phyloP scores from a whole-genome alignment of 2,113 vertebrate genomes.

The Phodopus roborovskii region DNA sequence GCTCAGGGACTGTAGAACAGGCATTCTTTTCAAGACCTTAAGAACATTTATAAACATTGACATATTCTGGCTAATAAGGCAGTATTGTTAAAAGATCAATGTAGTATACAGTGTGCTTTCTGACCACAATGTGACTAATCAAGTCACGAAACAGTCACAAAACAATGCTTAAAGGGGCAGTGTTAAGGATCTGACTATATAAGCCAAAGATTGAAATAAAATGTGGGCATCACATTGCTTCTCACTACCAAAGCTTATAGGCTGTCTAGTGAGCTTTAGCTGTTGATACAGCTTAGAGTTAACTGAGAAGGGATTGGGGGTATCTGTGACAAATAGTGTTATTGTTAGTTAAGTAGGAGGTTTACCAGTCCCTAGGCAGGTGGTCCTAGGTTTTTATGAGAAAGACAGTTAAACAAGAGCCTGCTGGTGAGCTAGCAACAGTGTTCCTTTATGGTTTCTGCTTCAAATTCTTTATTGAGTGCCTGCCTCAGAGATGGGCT shows the following conservation, averaged over 20 bases:
- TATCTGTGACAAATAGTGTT: background rate
- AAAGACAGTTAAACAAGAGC: background rate
- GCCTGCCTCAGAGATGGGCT: background rate
- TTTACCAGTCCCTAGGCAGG: background rate
- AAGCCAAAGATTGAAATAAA: background rate
- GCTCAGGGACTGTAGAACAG: background rate
- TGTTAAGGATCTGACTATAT: background rate
- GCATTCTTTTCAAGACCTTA: slow-evolving; percentile 9
- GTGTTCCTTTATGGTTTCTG: background rate
- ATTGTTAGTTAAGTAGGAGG: background rate
- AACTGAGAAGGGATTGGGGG: background rate
- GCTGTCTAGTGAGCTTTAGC: background rate
- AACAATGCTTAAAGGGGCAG: background rate
- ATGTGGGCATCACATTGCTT: background rate
- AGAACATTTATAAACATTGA: slow-evolving; percentile 47
- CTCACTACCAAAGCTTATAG: slow-evolving; percentile 7
- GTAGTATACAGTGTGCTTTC: background rate
- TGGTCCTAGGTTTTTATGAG: background rate
- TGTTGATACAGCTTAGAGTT: background rate
- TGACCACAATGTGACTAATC: background rate
- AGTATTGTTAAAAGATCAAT: slow-evolving; percentile 46
- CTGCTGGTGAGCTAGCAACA: no score
- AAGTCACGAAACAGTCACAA: background rate
- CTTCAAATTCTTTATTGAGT: background rate
- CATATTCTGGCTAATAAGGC: background rate